Conservation (phyloP, 1,140 invertebrate genomes). For the Stenopsyche tienmushanensis region DNA sequence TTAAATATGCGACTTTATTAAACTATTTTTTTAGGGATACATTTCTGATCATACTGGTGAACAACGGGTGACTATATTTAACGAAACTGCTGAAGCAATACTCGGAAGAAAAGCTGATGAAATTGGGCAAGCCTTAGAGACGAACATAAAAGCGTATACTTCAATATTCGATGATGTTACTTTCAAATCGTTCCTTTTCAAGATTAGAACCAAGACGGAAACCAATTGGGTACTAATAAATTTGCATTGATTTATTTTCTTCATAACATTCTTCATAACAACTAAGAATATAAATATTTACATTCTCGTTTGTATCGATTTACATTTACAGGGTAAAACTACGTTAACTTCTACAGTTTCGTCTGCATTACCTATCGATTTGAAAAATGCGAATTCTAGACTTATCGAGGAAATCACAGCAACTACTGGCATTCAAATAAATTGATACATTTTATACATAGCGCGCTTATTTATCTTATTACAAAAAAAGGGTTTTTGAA, state of each 20-base stretch:
- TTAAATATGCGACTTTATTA: no score
- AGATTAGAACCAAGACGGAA: slow-evolving; percentile 83
- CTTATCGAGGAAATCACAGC: slow-evolving; percentile 67
- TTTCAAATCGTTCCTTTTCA: slow-evolving; percentile 81
- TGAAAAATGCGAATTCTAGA: slow-evolving; percentile 70
- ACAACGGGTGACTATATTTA: slow-evolving; percentile 89
- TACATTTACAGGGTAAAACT: slow-evolving; percentile 71
- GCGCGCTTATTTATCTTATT: no score
- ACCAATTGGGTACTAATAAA: slow-evolving; percentile 75
- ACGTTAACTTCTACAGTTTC: slow-evolving; percentile 75
- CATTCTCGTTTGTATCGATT: neutral
- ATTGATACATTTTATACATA: no score
- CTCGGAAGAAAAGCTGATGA: slow-evolving; percentile 77
- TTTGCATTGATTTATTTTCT: neutral
- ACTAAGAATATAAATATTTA: no score
- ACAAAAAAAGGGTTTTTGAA: no score
- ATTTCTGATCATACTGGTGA: slow-evolving; percentile 71
- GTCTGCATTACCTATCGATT: slow-evolving; percentile 69
- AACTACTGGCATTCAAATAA: slow-evolving; percentile 57
- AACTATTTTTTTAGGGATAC: slow-evolving; percentile 46
- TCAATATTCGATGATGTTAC: slow-evolving; percentile 70
- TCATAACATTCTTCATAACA: no score
- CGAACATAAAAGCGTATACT: slow-evolving; percentile 60
- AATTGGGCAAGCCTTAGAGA: slow-evolving; percentile 68
- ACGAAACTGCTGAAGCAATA: slow-evolving; percentile 80